Evolutionary conservation across 1,140 invertebrate species (phyloP).

Genomic region (Aphaenogaster floridana): DNA sequence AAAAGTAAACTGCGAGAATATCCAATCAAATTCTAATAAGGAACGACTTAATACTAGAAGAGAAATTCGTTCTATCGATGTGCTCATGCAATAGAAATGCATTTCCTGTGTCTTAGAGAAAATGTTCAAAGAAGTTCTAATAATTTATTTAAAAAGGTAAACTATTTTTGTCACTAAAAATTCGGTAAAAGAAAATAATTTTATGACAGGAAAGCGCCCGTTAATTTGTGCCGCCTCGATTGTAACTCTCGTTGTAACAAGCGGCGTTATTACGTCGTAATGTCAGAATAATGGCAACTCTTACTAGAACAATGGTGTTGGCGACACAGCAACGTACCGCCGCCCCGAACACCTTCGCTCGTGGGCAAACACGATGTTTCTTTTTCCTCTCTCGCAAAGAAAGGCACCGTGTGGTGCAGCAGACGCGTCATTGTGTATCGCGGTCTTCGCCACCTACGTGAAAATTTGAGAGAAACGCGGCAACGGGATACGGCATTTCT

Average conservation of each 20-base stretch:
- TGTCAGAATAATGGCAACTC: slow-evolving; percentile 71
- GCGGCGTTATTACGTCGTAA: slow-evolving; percentile 76
- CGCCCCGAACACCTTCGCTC: slow-evolving; percentile 60
- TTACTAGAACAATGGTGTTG: slow-evolving; percentile 76
- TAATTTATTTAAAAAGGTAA: not conserved
- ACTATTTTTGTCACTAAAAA: not conserved
- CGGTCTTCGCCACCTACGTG: slow-evolving; percentile 69
- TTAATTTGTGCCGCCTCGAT: slow-evolving; percentile 47
- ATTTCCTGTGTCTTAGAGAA: not conserved
- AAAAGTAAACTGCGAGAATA: not conserved
- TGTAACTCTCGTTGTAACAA: slow-evolving; percentile 79
- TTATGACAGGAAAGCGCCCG: not conserved
- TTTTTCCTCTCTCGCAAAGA: slow-evolving; percentile 60
- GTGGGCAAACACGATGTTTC: slow-evolving; percentile 70
- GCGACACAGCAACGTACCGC: slow-evolving; percentile 60
- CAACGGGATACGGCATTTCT: slow-evolving; percentile 28
- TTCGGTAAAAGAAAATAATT: slow-evolving; percentile 1
- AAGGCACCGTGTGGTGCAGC: slow-evolving; percentile 53
- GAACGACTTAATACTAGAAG: not conserved
- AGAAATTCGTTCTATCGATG: not conserved
- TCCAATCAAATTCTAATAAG: not conserved
- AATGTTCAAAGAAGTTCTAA: not conserved
- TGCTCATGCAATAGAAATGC: not conserved
- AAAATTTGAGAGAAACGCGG: slow-evolving; percentile 51
- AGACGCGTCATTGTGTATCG: slow-evolving; percentile 68